Evolutionary conservation across 2,113 vertebrate genomes (phyloP), one percentile per base, ranked within the genome.

Genomic region (Antechinus stuartii): DNA sequence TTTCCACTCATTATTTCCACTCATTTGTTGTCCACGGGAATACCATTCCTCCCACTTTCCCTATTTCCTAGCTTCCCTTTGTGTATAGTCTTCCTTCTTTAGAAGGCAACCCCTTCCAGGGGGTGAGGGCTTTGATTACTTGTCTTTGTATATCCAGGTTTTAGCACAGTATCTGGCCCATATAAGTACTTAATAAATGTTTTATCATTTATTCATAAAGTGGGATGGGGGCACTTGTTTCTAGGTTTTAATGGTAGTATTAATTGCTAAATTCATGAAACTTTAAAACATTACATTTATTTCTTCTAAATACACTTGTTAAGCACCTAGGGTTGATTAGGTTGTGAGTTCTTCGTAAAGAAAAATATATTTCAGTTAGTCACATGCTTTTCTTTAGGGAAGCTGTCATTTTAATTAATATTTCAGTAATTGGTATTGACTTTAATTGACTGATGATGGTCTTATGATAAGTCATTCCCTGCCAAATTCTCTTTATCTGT

Each of bases 391-490:
- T 53, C 94, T 68, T 93, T 94, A 68, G 93, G 93, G 54, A 93
- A 46, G 25, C 52, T 93, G 96, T 95, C 97, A 94, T 98, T 98
- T 98, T 98, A 99, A 99, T 99, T 99, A 98, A 96, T 98, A 98
- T 96, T 95, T 91, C 94, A 96, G 97, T 99, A 99, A 99, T 98
- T 99, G 98, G 97, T 97, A 99, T 98, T 0, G 99, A 99, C 97
- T 97, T 98, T 95, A 97, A 98, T 95, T 96, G 97, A 97, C 97
- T 93, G 97, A 98, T 98, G 96, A 98, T 96, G 98, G 98, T 98
- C 98, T 97, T 98, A 98, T 98, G 98, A 98, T 92, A 92, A 97
- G 94, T 94, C 95, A 93, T 98, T 97, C 95, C 96, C 94, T 95
- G 97, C 97, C 97, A 98, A 97, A 90, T 95, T 96, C 96, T 35